These are phyloP conservation scores for Chrosomus eos DNA, from an alignment of 2,797 vertebrate genomes.

Conservation along the genomic window DNA sequence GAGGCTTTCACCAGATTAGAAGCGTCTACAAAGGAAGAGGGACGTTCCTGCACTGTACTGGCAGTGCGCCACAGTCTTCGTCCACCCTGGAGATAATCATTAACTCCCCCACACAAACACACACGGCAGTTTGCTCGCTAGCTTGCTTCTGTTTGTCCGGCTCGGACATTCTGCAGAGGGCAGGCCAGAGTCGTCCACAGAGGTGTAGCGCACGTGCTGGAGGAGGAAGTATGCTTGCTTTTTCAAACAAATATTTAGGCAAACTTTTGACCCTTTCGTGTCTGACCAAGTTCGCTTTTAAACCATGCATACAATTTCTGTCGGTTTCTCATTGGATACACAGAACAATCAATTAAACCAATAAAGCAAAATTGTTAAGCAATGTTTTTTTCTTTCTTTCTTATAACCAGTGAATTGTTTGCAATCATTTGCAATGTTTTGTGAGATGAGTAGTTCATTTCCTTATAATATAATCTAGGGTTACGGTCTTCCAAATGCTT, in stretches of 20 bases:
- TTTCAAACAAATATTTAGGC: constrained; percentile 17
- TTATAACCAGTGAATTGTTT: neutral
- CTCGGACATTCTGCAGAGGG: constrained; percentile 13
- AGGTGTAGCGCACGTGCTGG: neutral
- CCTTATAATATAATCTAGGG: neutral
- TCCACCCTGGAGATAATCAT: constrained; percentile 55
- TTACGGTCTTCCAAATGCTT: neutral
- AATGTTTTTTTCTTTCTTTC: too few species aligned
- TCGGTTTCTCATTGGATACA: neutral
- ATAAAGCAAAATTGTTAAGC: neutral
- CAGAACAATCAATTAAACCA: neutral
- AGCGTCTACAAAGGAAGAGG: constrained; percentile 60
- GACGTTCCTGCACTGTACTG: constrained; percentile 47
- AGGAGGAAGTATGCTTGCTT: constrained; percentile 18
- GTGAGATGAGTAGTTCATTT: neutral
- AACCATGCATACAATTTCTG: neutral
- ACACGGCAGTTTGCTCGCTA: constrained; percentile 21
- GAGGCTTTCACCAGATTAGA: constrained; percentile 68
- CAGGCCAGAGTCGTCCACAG: neutral
- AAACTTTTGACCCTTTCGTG: neutral
- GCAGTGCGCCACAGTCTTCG: constrained; percentile 25
- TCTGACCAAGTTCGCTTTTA: neutral
- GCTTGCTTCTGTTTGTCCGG: constrained; percentile 34
- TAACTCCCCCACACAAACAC: constrained; percentile 57
- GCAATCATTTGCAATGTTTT: neutral